Evolutionary conservation across 2,888 invertebrate genomes (phyloP).

Genomic region (Drosophila subsilvestris): DNA sequence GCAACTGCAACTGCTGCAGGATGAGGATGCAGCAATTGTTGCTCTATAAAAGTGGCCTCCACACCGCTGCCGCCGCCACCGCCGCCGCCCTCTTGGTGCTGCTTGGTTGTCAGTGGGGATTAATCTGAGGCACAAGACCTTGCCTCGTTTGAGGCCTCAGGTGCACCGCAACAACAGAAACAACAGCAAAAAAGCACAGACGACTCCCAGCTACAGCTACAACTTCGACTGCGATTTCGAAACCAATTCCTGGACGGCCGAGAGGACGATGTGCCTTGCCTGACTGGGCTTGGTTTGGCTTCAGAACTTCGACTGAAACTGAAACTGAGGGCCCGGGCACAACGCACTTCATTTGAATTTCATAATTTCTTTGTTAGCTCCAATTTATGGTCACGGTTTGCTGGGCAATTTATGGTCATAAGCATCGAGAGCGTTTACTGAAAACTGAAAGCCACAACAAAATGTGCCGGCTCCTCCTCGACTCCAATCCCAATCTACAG

Average conservation of each 20-base stretch:
- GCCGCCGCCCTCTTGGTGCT: conserved; percentile 9
- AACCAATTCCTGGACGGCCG: conserved; percentile 17
- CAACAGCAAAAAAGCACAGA: conserved; percentile 21
- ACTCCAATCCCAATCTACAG: neutral
- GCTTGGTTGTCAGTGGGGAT: conserved; percentile 67
- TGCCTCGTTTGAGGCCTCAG: conserved; percentile 56
- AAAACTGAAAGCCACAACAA: conserved; percentile 45
- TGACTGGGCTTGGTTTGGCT: neutral
- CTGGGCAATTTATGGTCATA: conserved; percentile 78
- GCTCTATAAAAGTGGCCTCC: conserved; percentile 72
- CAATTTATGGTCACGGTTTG: conserved; percentile 79
- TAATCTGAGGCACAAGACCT: conserved; percentile 74
- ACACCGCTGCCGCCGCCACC: neutral
- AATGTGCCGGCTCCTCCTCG: neutral
- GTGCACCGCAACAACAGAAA: conserved; percentile 40
- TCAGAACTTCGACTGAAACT: neutral
- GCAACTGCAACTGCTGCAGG: conserved; percentile 12
- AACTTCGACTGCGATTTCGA: conserved; percentile 1
- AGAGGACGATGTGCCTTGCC: neutral
- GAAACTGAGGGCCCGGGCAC: conserved; percentile 24
- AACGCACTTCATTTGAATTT: conserved; percentile 80
- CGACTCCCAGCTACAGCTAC: neutral
- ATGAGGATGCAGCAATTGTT: conserved; percentile 62
- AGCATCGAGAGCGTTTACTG: conserved; percentile 66
- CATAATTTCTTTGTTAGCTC: conserved; percentile 80